These are phyloP conservation scores for Aplidium turbinatum DNA, from an alignment of 23 tunicate species.

Conservation along the genomic window DNA sequence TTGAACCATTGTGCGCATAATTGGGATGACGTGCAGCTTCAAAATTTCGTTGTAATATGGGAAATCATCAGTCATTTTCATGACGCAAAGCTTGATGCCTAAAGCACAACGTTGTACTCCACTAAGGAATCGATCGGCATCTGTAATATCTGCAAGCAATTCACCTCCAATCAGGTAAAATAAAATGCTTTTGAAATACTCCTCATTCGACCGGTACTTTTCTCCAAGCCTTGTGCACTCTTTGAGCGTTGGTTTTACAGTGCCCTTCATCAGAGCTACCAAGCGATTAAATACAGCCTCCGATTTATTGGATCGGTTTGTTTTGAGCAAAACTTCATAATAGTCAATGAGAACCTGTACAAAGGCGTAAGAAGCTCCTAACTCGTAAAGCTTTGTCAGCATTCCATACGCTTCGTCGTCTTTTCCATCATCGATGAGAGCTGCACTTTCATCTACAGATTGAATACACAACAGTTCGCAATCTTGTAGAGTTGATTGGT, in stretches of 20 bases:
- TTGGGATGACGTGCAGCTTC: not conserved
- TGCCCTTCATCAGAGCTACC: not conserved
- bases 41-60: not conserved
- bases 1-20: not conserved
- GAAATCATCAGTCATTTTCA: not conserved
- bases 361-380: not conserved
- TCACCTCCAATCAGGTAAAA: not conserved
- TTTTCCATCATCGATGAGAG: not conserved
- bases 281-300: not conserved
- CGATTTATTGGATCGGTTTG: not conserved
- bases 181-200: conserved; percentile 4
- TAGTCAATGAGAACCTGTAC: not conserved
- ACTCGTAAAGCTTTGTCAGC: not conserved
- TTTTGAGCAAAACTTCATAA: not conserved
- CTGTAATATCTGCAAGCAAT: not conserved
- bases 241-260: not conserved
- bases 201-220: not conserved
- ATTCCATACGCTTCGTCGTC: not conserved
- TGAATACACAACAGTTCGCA: no score
- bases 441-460: no score
- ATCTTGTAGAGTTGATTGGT: no score
- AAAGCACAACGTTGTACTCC: not conserved
- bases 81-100: not conserved
- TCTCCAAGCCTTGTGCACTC: conserved; percentile 1
- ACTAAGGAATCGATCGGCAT: not conserved